phyloP scores from a whole-genome alignment of 2,797 vertebrate species.

The Neoniphon sammara region DNA sequence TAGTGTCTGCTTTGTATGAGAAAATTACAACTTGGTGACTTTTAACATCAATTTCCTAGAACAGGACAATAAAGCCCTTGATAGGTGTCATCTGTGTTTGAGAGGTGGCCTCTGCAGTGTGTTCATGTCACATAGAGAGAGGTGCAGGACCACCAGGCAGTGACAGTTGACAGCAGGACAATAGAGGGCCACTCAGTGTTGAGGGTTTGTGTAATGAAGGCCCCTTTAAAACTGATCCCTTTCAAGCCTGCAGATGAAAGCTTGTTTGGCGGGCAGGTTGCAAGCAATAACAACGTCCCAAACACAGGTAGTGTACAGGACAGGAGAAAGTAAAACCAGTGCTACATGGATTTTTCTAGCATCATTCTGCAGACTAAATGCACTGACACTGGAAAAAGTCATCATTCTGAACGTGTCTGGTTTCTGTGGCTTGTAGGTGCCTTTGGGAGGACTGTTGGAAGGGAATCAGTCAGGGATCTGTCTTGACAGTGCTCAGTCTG shows the following conservation, averaged over 20 bases:
- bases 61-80: constrained; percentile 11
- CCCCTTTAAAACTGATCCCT: constrained; percentile 70
- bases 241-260: constrained; percentile 65
- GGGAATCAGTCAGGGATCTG: constrained; percentile 56
- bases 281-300: constrained; percentile 8
- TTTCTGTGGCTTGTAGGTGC: constrained; percentile 53
- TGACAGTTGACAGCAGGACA: constrained; percentile 80
- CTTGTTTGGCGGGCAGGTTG: constrained; percentile 26
- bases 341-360: constrained; percentile 47
- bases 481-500: constrained; percentile 56
- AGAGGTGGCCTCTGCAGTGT: constrained; percentile 63
- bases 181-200: constrained; percentile 57
- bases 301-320: constrained; percentile 46
- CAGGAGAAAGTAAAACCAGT: constrained; percentile 25
- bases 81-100: constrained; percentile 74
- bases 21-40: constrained; percentile 2
- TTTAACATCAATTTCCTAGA: background rate
- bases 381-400: constrained; percentile 30
- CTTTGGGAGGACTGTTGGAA: constrained; percentile 68
- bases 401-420: constrained; percentile 53
- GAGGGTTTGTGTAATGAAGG: constrained; percentile 50
- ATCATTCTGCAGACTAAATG: constrained; percentile 56
- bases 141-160: constrained; percentile 67
- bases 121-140: constrained; percentile 73
- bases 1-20: background rate